Evolutionary conservation across 1,140 invertebrate species (phyloP).

Genomic region (Aphidius ervi): DNA sequence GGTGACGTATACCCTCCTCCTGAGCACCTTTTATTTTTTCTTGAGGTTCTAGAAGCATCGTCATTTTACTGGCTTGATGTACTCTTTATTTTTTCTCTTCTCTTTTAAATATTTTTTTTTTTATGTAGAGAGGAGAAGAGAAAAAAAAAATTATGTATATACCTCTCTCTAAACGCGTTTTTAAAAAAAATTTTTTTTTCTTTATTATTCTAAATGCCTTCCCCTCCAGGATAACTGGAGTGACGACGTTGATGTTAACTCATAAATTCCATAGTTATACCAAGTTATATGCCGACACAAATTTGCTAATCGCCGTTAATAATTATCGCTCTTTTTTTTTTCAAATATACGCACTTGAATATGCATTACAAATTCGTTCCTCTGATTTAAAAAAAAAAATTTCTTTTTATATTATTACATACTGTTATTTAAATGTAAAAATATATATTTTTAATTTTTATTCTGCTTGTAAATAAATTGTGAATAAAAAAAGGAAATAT

Average conservation of each 20-base stretch:
- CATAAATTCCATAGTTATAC: constrained; percentile 14
- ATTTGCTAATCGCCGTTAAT: constrained; percentile 9
- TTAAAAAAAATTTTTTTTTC: no score
- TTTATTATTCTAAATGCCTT: not conserved
- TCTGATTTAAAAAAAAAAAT: no score
- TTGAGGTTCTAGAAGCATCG: not conserved
- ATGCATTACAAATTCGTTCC: no score
- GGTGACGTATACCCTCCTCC: constrained; percentile 40
- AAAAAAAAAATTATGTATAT: not conserved
- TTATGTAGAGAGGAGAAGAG: not conserved
- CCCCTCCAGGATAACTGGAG: constrained; percentile 1
- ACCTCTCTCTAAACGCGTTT: not conserved
- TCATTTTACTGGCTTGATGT: not conserved
- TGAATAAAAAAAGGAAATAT: no score
- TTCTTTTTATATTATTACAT: no score
- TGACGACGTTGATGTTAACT: constrained; percentile 7
- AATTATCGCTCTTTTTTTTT: constrained; percentile 7
- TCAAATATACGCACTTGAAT: no score
- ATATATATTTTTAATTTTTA: no score
- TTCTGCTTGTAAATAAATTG: no score
- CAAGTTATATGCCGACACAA: not conserved
- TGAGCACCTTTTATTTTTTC: constrained; percentile 16
- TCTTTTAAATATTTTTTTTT: not conserved
- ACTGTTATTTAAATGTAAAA: no score
- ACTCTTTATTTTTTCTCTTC: no score